Percentiles rank a stretch among this genome's conserved stretches.
Evolutionary conservation across 2,797 vertebrate genomes (phyloP).

Genomic region (Valencia hispanica): DNA sequence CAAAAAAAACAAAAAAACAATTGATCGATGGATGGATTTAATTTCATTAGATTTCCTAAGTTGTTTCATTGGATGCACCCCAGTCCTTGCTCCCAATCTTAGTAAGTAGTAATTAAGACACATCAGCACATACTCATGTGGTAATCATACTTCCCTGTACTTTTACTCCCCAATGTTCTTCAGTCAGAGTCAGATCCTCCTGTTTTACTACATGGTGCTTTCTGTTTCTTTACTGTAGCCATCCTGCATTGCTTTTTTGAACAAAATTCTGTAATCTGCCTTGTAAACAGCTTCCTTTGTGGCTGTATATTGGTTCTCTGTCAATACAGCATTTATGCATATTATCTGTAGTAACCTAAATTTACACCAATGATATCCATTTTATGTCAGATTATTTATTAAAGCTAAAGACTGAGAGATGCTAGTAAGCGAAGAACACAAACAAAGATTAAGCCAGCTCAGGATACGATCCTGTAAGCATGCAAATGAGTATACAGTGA

Average conservation of each 20-base stretch:
- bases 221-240: not conserved
- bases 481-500: conserved; percentile 2
- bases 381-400: not conserved
- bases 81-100: not conserved
- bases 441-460: not conserved
- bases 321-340: not conserved
- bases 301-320: not conserved
- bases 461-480: not conserved
- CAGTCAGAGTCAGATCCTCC: not conserved
- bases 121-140: not conserved
- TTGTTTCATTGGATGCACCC: not conserved
- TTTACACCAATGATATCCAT: not conserved
- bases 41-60: not conserved
- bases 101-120: not conserved
- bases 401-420: not conserved
- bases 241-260: not conserved
- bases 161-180: not conserved
- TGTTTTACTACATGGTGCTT: not conserved
- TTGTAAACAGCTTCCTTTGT: no score
- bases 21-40: not conserved
- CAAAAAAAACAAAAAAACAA: no score
- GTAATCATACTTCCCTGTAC: not conserved
- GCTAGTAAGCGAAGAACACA: not conserved
- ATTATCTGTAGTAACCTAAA: not conserved
- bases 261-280: no score